Evolutionary conservation across 1,140 invertebrate genomes (phyloP), one percentile per base, ranked within the genome.

Genomic region (Bombus fervidus): DNA sequence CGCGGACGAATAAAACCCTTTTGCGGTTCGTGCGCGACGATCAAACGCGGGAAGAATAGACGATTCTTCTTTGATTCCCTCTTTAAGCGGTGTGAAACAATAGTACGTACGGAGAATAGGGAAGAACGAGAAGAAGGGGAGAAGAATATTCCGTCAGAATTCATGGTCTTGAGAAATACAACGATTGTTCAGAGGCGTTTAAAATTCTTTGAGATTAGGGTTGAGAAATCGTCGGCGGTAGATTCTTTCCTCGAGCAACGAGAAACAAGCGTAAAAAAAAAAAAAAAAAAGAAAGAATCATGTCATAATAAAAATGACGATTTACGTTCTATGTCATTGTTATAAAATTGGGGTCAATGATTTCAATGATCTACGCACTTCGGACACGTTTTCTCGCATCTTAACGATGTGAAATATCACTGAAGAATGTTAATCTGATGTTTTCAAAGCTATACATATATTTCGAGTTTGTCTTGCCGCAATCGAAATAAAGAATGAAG

Each of bases 291-390:
- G 34, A 34, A 34, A 34, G 2, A 34, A 34, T 86, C 41, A 59
- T 69, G 80, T 34, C 57, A 78, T 74, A 79, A 84, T 90, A 91
- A 91, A 93, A 88, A 92, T 88, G 91, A 92, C 85, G 88, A 92
- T 92, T 91, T 92, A 91, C 86, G 80, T 86, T 89, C 85, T 64
- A 79, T 82, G 86, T 89, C 82, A 89, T 90, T 84, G 83, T 74
- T 66, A 71, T 64, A 68, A 89, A 88, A 77, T 78, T 79, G 87
- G 75, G 88, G 88, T 88, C 88, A 90, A 91, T 92, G 91, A 91
- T 90, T 91, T 85, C 28, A 15, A 64, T 64, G 80, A 89, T 89
- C 86, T 83, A 89, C 64, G 72, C 39, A 15, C 41, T 22, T 43
- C 28, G 69, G 43, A 31, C 59, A 77, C 31, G 71, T 71, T 64